Evolutionary conservation across 2,888 invertebrate genomes (phyloP), one percentile per base, ranked within the genome.

Genomic region (Carabus problematicus): DNA sequence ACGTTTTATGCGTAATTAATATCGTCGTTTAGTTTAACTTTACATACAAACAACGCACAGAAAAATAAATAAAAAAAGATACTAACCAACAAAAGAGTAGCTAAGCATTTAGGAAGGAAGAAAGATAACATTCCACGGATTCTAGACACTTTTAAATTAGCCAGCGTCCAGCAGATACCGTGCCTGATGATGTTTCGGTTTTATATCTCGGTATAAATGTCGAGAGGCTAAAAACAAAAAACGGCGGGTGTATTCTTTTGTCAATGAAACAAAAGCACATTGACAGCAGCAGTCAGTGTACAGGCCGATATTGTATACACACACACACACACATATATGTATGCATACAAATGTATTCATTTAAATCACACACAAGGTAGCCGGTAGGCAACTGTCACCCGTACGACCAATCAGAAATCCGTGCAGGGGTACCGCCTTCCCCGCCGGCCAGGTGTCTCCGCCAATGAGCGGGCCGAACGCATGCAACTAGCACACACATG

Each of bases 111-210:
- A 64, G 64, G 8, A 14, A 47, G 47, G 12, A n/a, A 47, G 16
- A 47, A 16, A 59, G 67, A 67, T 60, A 60, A 67, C 60, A 67
- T 67, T 60, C 67, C 67, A 52, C 29, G 67, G 49, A 67, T 67
- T 67, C 67, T 67, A 67, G 67, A 67, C 67, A 67, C 67, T 60
- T 67, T 67, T 67, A 67, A 67, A 67, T 67, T 67, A 67, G 60
- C 52, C 60, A 49, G 16, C 41, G 43, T 47, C 8, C 19, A 40
- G 54, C 42, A 63, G 63, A 62, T 49, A 63, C 52, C 63, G 63
- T 63, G 54, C 42, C 40, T 56, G 64, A 64, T 64, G 64, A 64
- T 64, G 56, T 55, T 64, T 55, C n/a, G 18, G 16, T 12, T 45
- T 66, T 66, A n/a, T n/a, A 47, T 66, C 45, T 66, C 14, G 40